Evolutionary conservation across 2,797 vertebrate genomes (phyloP), one percentile per base, ranked within the genome.

Genomic region (Hippocampus kuda): DNA sequence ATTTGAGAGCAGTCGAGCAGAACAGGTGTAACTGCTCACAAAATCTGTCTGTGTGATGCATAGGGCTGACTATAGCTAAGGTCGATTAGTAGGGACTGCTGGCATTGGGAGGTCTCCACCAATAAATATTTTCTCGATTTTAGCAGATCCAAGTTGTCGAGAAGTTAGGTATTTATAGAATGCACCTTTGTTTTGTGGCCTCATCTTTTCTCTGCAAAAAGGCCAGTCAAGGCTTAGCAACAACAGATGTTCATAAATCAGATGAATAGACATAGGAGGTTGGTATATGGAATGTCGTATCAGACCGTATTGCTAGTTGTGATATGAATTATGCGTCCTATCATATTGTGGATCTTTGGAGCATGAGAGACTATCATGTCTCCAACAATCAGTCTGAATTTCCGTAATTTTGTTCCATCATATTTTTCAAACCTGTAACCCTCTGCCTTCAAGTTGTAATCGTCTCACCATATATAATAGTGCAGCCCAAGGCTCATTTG

Each of bases 51-150:
- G 66, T 27, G 54, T 72, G 26, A 60, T 60, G 57, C 65, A 51
- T 24, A 65, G 0, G 51, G 34, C 24, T 51, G 9, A 44, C 2
- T 62, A 53, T 68, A 78, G 72, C 78, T 72, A 63, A 11, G 0
- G 68, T 74, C 49, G 65, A 70, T 77, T 76, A 27, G 71, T 61
- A 69, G 78, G 26, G 65, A 81, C 42, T 27, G 15, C 22, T 63
- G 22, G 12, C n/a, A 65, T 65, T 24, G 13, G 7, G 24, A 8
- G n/a, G 9, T 8, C 16, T 18, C 18, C 16, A 61, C 59, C 13
- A 34, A 18, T 3, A 30, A 16, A 30, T 5, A 34, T 34, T 34
- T 38, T 2, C 4, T 27, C 1, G 56, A 22, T 53, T 59, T 59
- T 59, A 16, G 56, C 12, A 5, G 26, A 16, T 27, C 13, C 2